A percentile compares a stretch with the other conserved stretches of the same genome.
These are phyloP conservation scores for Drosophila kambysellisi DNA, from an alignment of 2,888 invertebrate species.

Conservation along the genomic window DNA sequence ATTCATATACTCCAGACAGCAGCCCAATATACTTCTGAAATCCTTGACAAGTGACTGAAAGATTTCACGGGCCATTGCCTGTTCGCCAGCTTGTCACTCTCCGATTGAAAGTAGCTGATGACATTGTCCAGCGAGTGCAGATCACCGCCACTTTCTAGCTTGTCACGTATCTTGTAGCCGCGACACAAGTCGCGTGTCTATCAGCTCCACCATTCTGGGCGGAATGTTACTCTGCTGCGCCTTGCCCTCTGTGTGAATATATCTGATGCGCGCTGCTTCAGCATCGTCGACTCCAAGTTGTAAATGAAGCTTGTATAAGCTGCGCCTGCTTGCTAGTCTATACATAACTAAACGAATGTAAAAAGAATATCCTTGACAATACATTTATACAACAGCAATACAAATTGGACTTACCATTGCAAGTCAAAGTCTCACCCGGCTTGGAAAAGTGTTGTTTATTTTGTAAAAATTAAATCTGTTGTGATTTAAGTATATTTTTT, in stretches of 20 bases:
- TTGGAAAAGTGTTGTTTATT: constrained; percentile 16
- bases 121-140: constrained; percentile 80
- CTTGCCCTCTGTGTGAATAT: constrained; percentile 53
- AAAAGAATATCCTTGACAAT: neutral
- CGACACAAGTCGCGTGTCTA: constrained; percentile 73
- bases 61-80: constrained; percentile 70
- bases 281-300: constrained; percentile 59
- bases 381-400: neutral
- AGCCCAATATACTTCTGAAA: constrained; percentile 89
- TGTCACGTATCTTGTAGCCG: constrained; percentile 73
- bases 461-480: constrained; percentile 29
- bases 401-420: constrained; percentile 61
- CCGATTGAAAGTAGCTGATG: constrained; percentile 77
- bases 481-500: constrained; percentile 2
- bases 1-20: constrained; percentile 90
- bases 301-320: constrained; percentile 63
- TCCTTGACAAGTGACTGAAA: constrained; percentile 78
- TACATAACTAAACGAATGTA: constrained; percentile 37
- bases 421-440: constrained; percentile 43
- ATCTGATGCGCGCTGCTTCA: constrained; percentile 80
- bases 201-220: constrained; percentile 63
- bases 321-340: constrained; percentile 64
- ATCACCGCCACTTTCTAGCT: constrained; percentile 66
- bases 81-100: constrained; percentile 69
- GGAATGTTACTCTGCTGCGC: constrained; percentile 46